Evolutionary conservation across 2,797 vertebrate genomes (phyloP), one percentile per base, ranked within the genome.

Genomic region (Enteromius argenteus): DNA sequence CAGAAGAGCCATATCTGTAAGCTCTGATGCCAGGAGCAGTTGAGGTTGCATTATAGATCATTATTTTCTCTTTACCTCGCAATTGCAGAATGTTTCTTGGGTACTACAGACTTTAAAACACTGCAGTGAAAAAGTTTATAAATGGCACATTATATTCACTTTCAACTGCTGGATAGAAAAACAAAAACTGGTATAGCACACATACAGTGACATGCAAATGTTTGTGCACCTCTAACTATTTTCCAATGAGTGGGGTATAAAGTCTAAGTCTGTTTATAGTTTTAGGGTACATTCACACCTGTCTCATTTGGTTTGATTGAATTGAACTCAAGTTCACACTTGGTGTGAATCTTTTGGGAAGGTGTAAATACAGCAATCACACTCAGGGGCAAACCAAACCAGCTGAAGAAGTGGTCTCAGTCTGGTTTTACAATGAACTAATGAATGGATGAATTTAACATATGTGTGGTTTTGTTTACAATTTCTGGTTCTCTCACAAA

Each of bases 1-100:
- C 53, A 84, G 81, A 69, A 69, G 82, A 84, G 10, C 46, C 0
- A 5, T 81, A 67, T 67, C 75, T 42, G 67, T 13, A 72, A 44
- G 19, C 64, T 80, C 73, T 17, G 58, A 58, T 53, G 71, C 30
- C 69, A 23, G 56, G 44, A 44, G 19, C 46, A 46, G 75, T 44
- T 53, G 62, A 37, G 39, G 32, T 44, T 46, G 53, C 14, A 19
- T 19, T 69, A 68, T 37, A 53, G 46, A 81, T 44, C 8, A n/a
- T 35, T 64, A 3, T 64, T 27, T 51, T 53, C 72, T 73, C 27
- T 51, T 51, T 32, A 73, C 27, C 46, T 74, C 72, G 14, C 19
- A 23, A 35, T 9, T 75, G 49, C 37, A 56, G 8, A 75, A 75
- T 56, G 32, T 10, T 56, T 56, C 32, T 37, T 35, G 4, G 14